phyloP scores from a whole-genome alignment of 2,888 invertebrate genomes.

The Dioctria linearis region DNA sequence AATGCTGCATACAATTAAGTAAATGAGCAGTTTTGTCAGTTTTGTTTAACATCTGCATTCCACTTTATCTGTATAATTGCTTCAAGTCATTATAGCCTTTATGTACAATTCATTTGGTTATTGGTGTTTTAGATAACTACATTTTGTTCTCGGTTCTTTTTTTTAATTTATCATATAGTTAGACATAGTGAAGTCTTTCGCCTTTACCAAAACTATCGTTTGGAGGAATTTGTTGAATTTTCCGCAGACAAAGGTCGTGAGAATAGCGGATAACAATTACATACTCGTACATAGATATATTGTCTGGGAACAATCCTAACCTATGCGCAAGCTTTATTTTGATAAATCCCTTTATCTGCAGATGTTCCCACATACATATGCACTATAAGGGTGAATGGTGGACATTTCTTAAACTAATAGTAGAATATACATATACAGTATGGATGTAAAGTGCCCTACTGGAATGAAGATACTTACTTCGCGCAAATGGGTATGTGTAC shows the following conservation, averaged over 20 bases:
- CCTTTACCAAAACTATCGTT: not conserved
- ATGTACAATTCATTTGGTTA: not conserved
- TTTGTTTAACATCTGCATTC: conserved; percentile 3
- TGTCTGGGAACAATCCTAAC: conserved; percentile 1
- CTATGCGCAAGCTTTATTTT: not conserved
- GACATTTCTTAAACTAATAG: not conserved
- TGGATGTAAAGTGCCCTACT: too few relatives aligned
- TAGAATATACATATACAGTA: too few relatives aligned
- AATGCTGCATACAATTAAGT: conserved; percentile 12
- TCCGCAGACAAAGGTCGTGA: not conserved
- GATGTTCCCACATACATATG: not conserved
- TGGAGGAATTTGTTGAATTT: conserved; percentile 34
- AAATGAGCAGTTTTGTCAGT: conserved; percentile 38
- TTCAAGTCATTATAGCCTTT: conserved; percentile 12
- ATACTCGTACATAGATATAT: not conserved
- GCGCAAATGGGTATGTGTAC: too few relatives aligned
- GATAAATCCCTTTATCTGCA: conserved; percentile 11
- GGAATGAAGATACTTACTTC: too few relatives aligned
- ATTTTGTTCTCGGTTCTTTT: not conserved
- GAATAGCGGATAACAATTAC: not conserved
- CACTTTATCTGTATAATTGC: conserved; percentile 27
- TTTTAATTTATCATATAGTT: not conserved
- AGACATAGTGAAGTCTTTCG: not conserved
- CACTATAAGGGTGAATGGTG: not conserved
- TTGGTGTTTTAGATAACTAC: not conserved